Base-by-base conservation (phyloP, 1,140 invertebrate species). In the Tetragnatha versicolor region DNA sequence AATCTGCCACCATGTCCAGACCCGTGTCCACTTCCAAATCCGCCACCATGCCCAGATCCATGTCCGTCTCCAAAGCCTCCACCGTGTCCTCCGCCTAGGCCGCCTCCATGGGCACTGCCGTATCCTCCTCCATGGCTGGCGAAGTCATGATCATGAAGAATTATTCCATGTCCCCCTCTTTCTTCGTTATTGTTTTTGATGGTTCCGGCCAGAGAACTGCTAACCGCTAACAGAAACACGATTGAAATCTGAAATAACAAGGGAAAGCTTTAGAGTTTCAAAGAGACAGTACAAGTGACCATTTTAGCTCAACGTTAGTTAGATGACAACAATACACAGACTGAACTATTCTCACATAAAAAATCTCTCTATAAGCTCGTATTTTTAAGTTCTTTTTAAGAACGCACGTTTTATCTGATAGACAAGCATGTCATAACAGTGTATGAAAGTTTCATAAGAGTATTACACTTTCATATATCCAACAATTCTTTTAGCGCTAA, bases 71-170 rank as follows among this genome's bases (percentile, higher is more conserved):
- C 53, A n/a, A 25, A 51, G 42, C 39, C 49, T 25, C 31, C 47
- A 25, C 60, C 35, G 20, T 14, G 49, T 51, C 20, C 49, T 51
- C 49, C n/a, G n/a, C n/a, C n/a, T n/a, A n/a, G n/a, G n/a, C n/a
- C n/a, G n/a, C n/a, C n/a, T n/a, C n/a, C n/a, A n/a, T n/a, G n/a
- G n/a, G n/a, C n/a, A n/a, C n/a, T 22, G 25, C 27, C 55, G 29
- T 29, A 27, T 60, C 29, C 55, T 39, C 60, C 60, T 39, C 65
- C 65, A 68, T 68, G 65, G 17, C 65, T 22, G 6, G 29, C 29
- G 27, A 53, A 53, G 4, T 70, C 51, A 53, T 55, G 29, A 20
- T 70, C 47, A n/a, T 51, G 49, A 39, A 55, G 68, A 55, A 70
- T 35, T 10, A 70, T 53, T 10, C 68, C 47, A 70, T 70, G 68